phyloP scores from a whole-genome alignment of 2,113 vertebrate genomes.

The Nerophis lumbriciformis region DNA sequence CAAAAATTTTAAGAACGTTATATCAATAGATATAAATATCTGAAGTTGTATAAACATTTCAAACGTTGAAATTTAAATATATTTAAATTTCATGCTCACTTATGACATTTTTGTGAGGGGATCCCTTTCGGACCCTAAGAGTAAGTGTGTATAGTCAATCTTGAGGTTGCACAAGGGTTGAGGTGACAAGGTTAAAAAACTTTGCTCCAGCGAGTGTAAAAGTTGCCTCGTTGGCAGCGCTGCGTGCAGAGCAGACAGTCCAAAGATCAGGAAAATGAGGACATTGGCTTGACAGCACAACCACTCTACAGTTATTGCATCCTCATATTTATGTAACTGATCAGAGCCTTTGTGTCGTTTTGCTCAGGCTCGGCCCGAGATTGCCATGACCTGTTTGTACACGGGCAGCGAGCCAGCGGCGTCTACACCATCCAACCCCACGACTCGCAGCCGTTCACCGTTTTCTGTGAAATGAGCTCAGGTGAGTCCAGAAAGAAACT shows the following conservation, averaged over 20 bases:
- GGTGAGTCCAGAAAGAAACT: constrained; percentile 59
- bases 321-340: neutral
- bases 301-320: neutral
- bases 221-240: constrained; percentile 30
- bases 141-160: no score
- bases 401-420: constrained; percentile 69
- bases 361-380: constrained; percentile 68
- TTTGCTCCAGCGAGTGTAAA: constrained; percentile 35
- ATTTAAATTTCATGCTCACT: no score
- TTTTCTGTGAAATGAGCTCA: constrained; percentile 77
- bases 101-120: no score
- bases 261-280: constrained; percentile 48
- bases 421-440: constrained; percentile 76
- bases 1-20: no score
- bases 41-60: no score
- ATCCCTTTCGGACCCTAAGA: no score
- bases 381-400: constrained; percentile 75
- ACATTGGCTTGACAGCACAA: neutral
- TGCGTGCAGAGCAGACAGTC: constrained; percentile 12
- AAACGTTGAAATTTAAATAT: no score
- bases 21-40: no score
- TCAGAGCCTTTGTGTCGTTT: neutral
- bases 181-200: constrained; percentile 18
- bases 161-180: neutral
- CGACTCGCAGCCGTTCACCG: constrained; percentile 70